phyloP scores from a whole-genome alignment of 2,797 vertebrate genomes.

The Hydrocynus forskahlii region DNA sequence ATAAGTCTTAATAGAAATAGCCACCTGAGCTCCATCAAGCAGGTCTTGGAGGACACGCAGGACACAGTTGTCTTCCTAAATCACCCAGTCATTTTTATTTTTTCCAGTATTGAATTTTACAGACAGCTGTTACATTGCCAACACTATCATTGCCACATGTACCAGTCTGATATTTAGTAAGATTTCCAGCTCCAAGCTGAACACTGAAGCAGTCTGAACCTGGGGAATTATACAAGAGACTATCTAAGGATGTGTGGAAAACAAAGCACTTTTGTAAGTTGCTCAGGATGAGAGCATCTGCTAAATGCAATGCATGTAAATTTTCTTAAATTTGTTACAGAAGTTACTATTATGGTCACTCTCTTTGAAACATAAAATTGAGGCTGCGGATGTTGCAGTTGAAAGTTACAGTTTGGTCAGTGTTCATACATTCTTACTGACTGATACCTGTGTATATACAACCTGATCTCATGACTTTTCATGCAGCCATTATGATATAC shows the following conservation, averaged over 20 bases:
- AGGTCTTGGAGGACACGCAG: conserved; percentile 23
- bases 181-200: conserved; percentile 58
- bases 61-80: conserved; percentile 59
- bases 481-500: no score
- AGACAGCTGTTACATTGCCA: conserved; percentile 50
- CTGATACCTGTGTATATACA: not conserved
- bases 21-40: not conserved
- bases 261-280: no score
- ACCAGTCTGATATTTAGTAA: fast-evolving
- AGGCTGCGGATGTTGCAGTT: not conserved
- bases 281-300: no score
- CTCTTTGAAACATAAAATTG: not conserved
- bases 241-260: no score
- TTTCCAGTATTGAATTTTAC: conserved; percentile 26
- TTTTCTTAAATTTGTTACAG: not conserved
- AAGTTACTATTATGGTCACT: not conserved
- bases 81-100: conserved; percentile 45
- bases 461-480: no score
- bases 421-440: not conserved
- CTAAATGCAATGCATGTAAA: no score
- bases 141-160: conserved; percentile 50
- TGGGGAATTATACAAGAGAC: conserved; percentile 24
- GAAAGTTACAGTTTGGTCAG: not conserved
- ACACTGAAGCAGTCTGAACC: not conserved
- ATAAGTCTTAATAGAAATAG: not conserved